These are phyloP conservation scores for Ormyrus pomaceus DNA, from an alignment of 2,888 invertebrate species.

Conservation along the genomic window DNA sequence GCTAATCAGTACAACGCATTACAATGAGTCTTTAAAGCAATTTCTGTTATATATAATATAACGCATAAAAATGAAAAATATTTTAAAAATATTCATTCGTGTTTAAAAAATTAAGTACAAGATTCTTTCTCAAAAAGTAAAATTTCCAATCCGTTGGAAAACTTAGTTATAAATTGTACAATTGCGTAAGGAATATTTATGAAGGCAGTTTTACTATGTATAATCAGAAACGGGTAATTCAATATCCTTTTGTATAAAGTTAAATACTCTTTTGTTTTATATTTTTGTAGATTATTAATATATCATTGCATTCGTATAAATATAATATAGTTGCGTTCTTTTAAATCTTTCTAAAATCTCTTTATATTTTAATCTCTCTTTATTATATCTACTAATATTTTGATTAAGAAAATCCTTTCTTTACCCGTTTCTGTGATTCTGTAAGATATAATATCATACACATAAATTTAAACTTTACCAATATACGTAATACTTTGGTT, in stretches of 20 bases:
- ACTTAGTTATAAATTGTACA: conserved; percentile 51
- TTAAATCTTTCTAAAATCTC: not conserved
- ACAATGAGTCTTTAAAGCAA: not conserved
- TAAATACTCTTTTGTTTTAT: not conserved
- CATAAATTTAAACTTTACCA: conserved; percentile 40
- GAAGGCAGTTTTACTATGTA: conserved; percentile 25
- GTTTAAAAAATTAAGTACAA: conserved; percentile 44
- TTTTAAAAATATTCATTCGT: not conserved
- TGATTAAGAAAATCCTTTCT: conserved; percentile 9
- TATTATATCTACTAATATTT: not conserved
- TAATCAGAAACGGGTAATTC: conserved; percentile 35
- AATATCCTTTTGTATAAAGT: not conserved
- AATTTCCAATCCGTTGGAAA: conserved; percentile 16
- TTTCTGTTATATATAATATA: not conserved
- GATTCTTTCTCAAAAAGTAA: conserved; percentile 9
- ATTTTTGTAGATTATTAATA: not conserved
- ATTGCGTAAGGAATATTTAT: conserved; percentile 34
- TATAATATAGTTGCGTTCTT: not conserved
- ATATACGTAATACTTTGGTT: conserved; percentile 56
- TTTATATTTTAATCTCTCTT: not conserved
- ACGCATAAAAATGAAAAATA: not conserved
- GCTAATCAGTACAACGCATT: conserved; percentile 1
- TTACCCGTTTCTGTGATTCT: conserved; percentile 40
- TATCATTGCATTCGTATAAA: not conserved
- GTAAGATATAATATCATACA: not conserved